These are phyloP conservation scores for Xyrauchen texanus DNA, from an alignment of 2,113 vertebrate species.

Conservation along the genomic window DNA sequence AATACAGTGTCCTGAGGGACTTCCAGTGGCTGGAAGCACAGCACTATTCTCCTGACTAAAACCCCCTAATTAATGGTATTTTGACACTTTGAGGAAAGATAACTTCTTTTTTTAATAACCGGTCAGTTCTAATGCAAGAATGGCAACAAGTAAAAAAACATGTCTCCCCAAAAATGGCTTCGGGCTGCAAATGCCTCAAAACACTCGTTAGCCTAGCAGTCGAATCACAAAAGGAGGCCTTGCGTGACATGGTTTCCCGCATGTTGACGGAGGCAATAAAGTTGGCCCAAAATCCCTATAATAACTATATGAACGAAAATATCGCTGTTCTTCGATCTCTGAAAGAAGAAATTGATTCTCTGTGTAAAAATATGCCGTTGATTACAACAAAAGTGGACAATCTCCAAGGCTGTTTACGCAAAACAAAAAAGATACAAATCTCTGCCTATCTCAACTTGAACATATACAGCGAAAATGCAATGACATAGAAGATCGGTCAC, in stretches of 20 bases:
- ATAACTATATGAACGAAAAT: not conserved
- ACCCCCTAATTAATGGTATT: no score
- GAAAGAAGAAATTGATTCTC: not conserved
- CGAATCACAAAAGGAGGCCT: not conserved
- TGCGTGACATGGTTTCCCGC: not conserved
- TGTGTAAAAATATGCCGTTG: not conserved
- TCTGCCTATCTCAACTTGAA: not conserved
- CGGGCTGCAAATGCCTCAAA: not conserved
- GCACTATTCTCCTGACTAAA: no score
- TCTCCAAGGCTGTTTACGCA: not conserved
- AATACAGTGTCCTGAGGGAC: no score
- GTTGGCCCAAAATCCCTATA: not conserved
- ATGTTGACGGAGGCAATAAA: not conserved
- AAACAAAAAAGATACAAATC: not conserved
- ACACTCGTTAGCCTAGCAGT: not conserved
- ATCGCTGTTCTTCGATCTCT: not conserved
- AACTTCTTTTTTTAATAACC: no score
- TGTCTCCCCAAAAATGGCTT: not conserved
- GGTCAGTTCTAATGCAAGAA: not conserved
- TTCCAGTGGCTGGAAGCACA: no score
- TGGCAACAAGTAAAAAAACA: not conserved
- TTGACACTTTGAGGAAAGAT: no score
- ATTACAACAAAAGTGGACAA: not conserved
- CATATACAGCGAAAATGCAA: not conserved
- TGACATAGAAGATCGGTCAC: conserved; percentile 11